Conservation (phyloP, 1,140 invertebrate species). For the Drosophila truncata region DNA sequence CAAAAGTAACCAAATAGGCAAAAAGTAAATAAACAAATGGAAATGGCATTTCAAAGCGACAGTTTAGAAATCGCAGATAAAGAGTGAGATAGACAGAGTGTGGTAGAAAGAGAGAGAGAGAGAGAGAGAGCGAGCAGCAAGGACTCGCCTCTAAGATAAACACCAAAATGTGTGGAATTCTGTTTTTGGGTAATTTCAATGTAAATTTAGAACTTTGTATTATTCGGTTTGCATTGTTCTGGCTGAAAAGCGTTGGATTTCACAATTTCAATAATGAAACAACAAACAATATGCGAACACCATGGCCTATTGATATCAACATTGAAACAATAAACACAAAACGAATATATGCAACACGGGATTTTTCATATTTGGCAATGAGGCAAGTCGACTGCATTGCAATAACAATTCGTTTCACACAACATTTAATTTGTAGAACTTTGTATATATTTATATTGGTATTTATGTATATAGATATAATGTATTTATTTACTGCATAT, state of each 20-base stretch:
- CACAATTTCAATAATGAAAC: constrained; percentile 25
- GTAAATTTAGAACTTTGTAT: constrained; percentile 20
- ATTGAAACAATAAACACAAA: constrained; percentile 59
- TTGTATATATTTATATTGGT: constrained; percentile 46
- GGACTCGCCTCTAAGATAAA: constrained; percentile 28
- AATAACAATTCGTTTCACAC: constrained; percentile 72
- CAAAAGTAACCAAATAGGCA: constrained; percentile 23
- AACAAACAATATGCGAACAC: constrained; percentile 54
- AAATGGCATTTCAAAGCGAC: constrained; percentile 50
- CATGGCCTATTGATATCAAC: constrained; percentile 42
- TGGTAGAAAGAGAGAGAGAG: constrained; percentile 38
- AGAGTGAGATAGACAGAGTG: constrained; percentile 23
- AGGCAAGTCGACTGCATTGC: constrained; percentile 59
- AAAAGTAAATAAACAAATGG: constrained; percentile 22
- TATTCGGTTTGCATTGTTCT: constrained; percentile 27
- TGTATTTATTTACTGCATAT: constrained; percentile 47
- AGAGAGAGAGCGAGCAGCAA: constrained; percentile 23
- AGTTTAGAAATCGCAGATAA: constrained; percentile 20
- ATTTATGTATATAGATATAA: constrained; percentile 57
- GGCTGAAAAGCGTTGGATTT: constrained; percentile 27
- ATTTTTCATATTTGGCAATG: constrained; percentile 62
- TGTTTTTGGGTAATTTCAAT: constrained; percentile 9
- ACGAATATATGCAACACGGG: constrained; percentile 39
- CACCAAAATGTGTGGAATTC: constrained; percentile 29
- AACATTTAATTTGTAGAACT: constrained; percentile 73